These are phyloP conservation scores for Stenichneumon culpator DNA, from an alignment of 2,888 invertebrate genomes.

Conservation along the genomic window DNA sequence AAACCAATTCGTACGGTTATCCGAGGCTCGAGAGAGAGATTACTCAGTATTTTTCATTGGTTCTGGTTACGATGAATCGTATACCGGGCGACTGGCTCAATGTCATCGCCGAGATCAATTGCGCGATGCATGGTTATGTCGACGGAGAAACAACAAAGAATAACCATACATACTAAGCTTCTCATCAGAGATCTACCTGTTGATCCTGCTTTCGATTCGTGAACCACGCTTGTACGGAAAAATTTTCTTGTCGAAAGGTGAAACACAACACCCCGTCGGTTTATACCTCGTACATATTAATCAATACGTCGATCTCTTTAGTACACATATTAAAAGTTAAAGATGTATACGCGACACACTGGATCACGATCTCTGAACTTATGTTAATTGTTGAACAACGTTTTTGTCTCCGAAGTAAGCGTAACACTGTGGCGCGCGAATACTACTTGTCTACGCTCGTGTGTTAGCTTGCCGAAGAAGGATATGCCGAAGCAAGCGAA, in stretches of 20 bases:
- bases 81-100: constrained; percentile 9
- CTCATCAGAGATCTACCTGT: constrained; percentile 43
- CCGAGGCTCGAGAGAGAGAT: constrained; percentile 55
- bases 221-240: constrained; percentile 38
- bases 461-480: constrained; percentile 42
- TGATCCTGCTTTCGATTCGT: constrained; percentile 61
- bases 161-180: constrained; percentile 49
- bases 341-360: constrained; percentile 32
- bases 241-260: constrained; percentile 27
- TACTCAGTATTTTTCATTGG: constrained; percentile 51
- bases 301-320: constrained; percentile 12
- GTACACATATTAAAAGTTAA: background rate
- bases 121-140: constrained; percentile 13
- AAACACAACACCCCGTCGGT: constrained; percentile 28
- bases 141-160: background rate
- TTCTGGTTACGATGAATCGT: background rate
- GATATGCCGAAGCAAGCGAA: constrained; percentile 49
- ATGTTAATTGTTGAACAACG: constrained; percentile 49
- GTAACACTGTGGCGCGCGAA: constrained; percentile 10
- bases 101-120: constrained; percentile 7
- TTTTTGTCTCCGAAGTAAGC: constrained; percentile 34
- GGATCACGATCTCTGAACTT: constrained; percentile 53
- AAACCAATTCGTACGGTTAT: constrained; percentile 20
- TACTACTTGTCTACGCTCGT: constrained; percentile 22
- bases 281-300: constrained; percentile 33